Base-by-base conservation (phyloP, 2,888 invertebrate genomes). In the Hemicrepidius hirtus region DNA sequence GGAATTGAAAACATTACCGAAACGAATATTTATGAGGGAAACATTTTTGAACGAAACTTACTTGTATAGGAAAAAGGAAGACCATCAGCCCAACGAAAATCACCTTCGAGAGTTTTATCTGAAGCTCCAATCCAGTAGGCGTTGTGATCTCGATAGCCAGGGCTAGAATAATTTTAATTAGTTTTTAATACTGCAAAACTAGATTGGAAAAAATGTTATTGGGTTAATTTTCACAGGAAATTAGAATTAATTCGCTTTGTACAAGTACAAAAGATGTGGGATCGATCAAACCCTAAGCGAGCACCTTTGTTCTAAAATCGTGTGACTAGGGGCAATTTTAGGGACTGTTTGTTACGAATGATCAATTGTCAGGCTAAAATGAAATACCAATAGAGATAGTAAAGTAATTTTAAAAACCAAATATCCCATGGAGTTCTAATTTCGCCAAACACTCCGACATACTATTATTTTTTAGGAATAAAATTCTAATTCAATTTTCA, bases 111-210 rank as follows among this genome's bases (percentile, higher is more conserved):
- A 49, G 90, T 89, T 76, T 90, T 89, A 82, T 95, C 95, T 0
- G 93, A 92, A 0, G 93, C 95, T 32, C 95, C 95, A 49, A 95
- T 92, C 95, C 95, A 95, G 86, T 93, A 94, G 10, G 93, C 91
- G 81, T 91, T 91, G 76, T 92, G 89, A 65, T 92, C 92, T 24
- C 89, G 88, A 76, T 92, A 91, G 2, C 91, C 91, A 13, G 93
- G 92, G 79, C 94, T 93, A 88, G n/a, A 74, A 75, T 40, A 55
- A 55, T 46, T 44, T 20, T 1, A 69, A 49, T 41, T 21, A 18
- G 21, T 63, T 40, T 35, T 37, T 41, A 44, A 10, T 7, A 55
- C n/a, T n/a, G n/a, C n/a, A n/a, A n/a, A n/a, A n/a, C n/a, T n/a
- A n/a, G n/a, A n/a, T n/a, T 46, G 3, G 3, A n/a, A 20, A 28